These are phyloP conservation scores for Dipodomys ordii DNA, from an alignment of 2,113 vertebrate species.

Conservation along the genomic window DNA sequence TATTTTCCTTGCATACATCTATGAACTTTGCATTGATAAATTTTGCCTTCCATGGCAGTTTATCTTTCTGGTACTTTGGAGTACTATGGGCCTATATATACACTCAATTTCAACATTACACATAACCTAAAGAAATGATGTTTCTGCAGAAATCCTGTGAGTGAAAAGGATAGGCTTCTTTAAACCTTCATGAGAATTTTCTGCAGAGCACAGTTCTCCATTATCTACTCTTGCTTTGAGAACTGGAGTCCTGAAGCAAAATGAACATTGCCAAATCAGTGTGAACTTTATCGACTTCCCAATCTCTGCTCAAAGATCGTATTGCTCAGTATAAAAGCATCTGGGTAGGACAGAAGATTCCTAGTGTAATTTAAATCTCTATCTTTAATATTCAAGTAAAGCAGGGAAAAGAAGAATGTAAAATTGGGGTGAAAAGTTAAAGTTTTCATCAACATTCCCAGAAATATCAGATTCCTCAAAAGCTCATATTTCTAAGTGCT, in stretches of 20 bases:
- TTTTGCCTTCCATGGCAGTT: background rate
- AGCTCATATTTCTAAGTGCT: slow-evolving; percentile 42
- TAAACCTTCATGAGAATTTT: background rate
- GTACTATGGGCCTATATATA: no score
- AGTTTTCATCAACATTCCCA: slow-evolving; percentile 38
- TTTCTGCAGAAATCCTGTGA: background rate
- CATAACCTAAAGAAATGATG: background rate
- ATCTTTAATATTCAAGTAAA: background rate
- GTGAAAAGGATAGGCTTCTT: background rate
- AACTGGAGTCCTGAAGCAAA: background rate
- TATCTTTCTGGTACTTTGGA: background rate
- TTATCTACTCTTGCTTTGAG: background rate
- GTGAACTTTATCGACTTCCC: background rate
- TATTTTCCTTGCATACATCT: no score
- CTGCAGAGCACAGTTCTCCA: background rate
- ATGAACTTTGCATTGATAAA: background rate
- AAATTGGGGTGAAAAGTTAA: slow-evolving; percentile 4
- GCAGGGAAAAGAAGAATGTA: background rate
- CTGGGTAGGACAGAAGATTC: background rate
- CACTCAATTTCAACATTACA: background rate
- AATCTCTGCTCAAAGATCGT: background rate
- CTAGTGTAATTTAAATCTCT: slow-evolving; percentile 14
- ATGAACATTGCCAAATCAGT: background rate
- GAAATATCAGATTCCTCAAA: slow-evolving; percentile 43
- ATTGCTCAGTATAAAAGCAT: background rate